A percentile compares a stretch with the other conserved stretches of the same genome.
Evolutionary conservation across 2,113 vertebrate species (phyloP).

Genomic region (Petrocephalus microphthalmus): DNA sequence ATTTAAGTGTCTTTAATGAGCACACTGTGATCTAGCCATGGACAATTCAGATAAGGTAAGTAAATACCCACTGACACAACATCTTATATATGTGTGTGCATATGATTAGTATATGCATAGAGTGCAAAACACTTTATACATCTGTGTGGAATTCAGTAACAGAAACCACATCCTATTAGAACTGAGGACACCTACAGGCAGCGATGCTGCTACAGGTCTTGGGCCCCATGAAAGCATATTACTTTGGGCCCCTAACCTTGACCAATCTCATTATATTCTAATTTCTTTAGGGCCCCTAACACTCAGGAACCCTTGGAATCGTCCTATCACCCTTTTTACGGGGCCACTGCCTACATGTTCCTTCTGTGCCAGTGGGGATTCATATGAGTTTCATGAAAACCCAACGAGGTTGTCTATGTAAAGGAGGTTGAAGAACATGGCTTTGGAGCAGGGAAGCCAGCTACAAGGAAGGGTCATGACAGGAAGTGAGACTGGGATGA

Average conservation of each 20-base stretch:
- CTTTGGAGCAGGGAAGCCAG: not conserved
- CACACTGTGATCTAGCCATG: not conserved
- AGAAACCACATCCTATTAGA: not conserved
- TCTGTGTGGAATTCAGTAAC: too few relatives aligned
- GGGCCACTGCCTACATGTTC: not conserved
- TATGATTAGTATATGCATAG: not conserved
- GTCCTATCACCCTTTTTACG: not conserved
- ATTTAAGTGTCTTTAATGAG: not conserved
- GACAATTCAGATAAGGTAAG: not conserved
- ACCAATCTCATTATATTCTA: not conserved
- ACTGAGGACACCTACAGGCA: not conserved
- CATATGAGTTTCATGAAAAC: not conserved
- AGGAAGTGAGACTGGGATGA: not conserved
- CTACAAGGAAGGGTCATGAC: not conserved
- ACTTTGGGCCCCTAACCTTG: not conserved
- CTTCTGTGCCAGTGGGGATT: not conserved
- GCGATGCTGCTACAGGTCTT: not conserved
- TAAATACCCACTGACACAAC: constrained; percentile 1
- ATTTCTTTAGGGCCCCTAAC: not conserved
- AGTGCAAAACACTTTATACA: too few relatives aligned
- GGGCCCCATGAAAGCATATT: not conserved
- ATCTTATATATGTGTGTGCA: not conserved
- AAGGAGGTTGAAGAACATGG: not conserved
- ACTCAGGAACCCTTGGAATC: not conserved
- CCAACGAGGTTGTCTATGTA: not conserved